Base-by-base conservation (phyloP, 1,140 invertebrate genomes). In the Melipona quadrifasciata region DNA sequence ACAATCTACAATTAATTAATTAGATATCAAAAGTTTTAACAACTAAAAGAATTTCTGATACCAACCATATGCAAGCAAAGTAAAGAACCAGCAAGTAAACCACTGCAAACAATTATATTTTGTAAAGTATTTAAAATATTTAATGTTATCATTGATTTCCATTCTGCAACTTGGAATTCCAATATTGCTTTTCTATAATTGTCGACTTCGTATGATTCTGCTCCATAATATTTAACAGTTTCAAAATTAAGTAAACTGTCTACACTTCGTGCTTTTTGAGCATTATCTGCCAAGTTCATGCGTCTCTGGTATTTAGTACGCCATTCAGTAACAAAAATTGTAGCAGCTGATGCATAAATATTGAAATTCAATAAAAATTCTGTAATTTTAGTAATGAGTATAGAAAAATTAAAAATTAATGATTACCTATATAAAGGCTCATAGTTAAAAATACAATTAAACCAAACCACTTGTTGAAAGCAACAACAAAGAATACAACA, bases 201-300 rank as follows among this genome's bases (percentile, higher is more conserved):
- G 72, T 97, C 94, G 0, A 98, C 97, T 95, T 99, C 99, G 94
- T 98, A 99, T 17, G 96, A 91, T 94, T 99, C 99, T 34, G 98
- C 98, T 51, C 97, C 97, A 92, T 99, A 99, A 95, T 99, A 99
- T 94, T 99, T 99, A 0, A 99, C 99, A 10, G 99, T 99, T 95
- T 99, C 99, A 95, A 99, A 99, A 95, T 99, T 99, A 0, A 99
- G 95, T 61, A 99, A 95, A n/a, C 99, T 99, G 93, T 99, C 99
- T 0, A 99, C 98, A 84, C 97, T 99, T 72, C 97, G 96, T n/a
- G 98, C 97, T 92, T 98, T 97, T 79, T 97, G 97, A 73, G 97
- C 97, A 95, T 99, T 99, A 92, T 99, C 99, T 0, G 98, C 97
- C 31, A 97, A 95, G 94, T 99, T 99, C 98, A 99, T 99, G 24